These are phyloP conservation scores for Pagetopsis macropterus DNA, from an alignment of 2,797 vertebrate genomes.

Conservation along the genomic window DNA sequence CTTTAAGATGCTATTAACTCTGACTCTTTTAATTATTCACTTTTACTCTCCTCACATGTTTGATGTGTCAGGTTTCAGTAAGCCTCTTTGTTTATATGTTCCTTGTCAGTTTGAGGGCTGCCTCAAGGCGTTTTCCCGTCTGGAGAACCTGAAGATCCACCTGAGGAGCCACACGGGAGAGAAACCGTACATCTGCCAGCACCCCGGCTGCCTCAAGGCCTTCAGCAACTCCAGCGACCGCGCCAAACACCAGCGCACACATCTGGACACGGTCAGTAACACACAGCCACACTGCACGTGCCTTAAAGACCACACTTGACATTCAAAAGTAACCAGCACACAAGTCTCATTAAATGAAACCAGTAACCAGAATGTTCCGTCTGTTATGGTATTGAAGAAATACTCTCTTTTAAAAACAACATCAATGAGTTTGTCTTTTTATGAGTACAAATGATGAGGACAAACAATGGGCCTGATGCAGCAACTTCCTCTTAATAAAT, in stretches of 20 bases:
- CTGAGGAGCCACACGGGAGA: conserved; percentile 82
- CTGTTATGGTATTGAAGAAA: background rate
- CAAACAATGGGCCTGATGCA: too few species aligned
- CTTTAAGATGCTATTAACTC: conserved; percentile 1
- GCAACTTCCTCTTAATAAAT: background rate
- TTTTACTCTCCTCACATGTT: background rate
- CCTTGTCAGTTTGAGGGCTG: conserved; percentile 80
- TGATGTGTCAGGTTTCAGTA: background rate
- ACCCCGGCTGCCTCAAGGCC: conserved; percentile 80
- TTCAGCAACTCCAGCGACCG: conserved; percentile 85
- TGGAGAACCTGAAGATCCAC: conserved; percentile 85
- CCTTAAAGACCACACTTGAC: background rate
- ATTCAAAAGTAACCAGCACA: background rate
- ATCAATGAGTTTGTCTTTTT: too few species aligned
- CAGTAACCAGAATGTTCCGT: background rate
- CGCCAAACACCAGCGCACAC: conserved; percentile 83
- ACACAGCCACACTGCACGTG: background rate
- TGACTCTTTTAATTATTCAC: too few species aligned
- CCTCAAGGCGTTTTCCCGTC: conserved; percentile 81
- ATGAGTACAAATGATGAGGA: too few species aligned
- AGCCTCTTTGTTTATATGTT: background rate
- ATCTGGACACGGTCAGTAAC: conserved; percentile 80
- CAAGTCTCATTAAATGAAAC: background rate
- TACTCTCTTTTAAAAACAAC: too few species aligned
- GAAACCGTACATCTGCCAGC: conserved; percentile 82